These are phyloP conservation scores for Colletes latitarsis DNA, from an alignment of 1,140 invertebrate genomes.

Conservation along the genomic window DNA sequence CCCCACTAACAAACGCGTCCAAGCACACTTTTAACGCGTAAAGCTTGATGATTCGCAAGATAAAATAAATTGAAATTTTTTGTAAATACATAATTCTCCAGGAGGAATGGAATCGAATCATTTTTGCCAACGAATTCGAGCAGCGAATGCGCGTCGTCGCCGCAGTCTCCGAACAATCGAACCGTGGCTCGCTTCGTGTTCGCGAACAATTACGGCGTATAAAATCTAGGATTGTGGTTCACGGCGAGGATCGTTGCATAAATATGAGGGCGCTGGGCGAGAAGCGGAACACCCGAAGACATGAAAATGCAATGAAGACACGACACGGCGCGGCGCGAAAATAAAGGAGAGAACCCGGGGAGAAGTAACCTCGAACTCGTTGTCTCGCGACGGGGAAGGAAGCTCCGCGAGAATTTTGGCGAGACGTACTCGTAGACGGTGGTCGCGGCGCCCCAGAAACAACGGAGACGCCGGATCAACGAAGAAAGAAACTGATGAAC, in stretches of 20 bases:
- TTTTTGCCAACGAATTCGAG: no score
- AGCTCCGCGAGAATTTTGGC: constrained; percentile 33
- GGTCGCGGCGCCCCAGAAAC: neutral
- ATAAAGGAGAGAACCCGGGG: neutral
- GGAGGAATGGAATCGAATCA: no score
- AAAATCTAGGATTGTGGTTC: constrained; percentile 42
- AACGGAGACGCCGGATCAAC: neutral
- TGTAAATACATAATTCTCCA: no score
- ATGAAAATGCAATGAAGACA: constrained; percentile 51
- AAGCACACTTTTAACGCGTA: no score
- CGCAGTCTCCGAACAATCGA: neutral
- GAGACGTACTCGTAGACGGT: neutral
- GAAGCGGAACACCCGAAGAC: constrained; percentile 20
- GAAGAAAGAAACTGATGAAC: constrained; percentile 1
- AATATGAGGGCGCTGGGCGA: constrained; percentile 33
- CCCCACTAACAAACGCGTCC: no score
- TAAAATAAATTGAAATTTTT: no score
- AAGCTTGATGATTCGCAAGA: no score
- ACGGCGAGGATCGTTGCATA: constrained; percentile 36
- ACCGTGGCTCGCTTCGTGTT: neutral
- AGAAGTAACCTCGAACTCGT: constrained; percentile 47
- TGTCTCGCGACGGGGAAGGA: constrained; percentile 23
- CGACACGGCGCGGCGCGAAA: neutral
- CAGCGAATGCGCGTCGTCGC: no score
- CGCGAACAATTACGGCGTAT: constrained; percentile 40